Evolutionary conservation across 1,140 invertebrate genomes (phyloP).

Genomic region (Drosophila sechellia): DNA sequence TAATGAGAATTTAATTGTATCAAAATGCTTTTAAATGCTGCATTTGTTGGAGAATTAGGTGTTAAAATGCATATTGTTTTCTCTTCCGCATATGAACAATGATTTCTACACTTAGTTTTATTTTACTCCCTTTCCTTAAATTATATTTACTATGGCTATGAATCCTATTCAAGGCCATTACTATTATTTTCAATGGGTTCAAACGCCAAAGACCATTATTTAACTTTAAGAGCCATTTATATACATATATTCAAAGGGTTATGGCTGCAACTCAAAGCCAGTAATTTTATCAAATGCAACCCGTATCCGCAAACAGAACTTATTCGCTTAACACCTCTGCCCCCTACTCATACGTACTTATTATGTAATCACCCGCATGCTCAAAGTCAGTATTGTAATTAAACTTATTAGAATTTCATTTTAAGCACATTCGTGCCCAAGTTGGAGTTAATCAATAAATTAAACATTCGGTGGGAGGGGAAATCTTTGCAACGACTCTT

Average conservation of each 20-base stretch:
- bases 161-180: not conserved
- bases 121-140: not conserved
- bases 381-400: slow-evolving; percentile 33
- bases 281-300: slow-evolving; percentile 26
- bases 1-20: not conserved
- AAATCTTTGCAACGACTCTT: slow-evolving; percentile 27
- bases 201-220: slow-evolving; percentile 9
- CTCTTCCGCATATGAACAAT: too few species aligned
- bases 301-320: slow-evolving; percentile 22
- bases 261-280: not conserved
- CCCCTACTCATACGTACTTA: not conserved
- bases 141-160: not conserved
- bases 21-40: not conserved
- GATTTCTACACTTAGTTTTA: too few species aligned
- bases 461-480: slow-evolving; percentile 17
- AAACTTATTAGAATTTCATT: slow-evolving; percentile 53
- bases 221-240: slow-evolving; percentile 21
- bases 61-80: too few species aligned
- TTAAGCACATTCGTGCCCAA: slow-evolving; percentile 14
- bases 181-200: not conserved
- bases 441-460: slow-evolving; percentile 56
- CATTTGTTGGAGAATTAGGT: not conserved
- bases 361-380: not conserved
- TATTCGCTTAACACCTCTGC: slow-evolving; percentile 46
- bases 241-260: not conserved